phyloP scores from a whole-genome alignment of 2,888 invertebrate genomes.

The Lepidocyrtinus sp. region DNA sequence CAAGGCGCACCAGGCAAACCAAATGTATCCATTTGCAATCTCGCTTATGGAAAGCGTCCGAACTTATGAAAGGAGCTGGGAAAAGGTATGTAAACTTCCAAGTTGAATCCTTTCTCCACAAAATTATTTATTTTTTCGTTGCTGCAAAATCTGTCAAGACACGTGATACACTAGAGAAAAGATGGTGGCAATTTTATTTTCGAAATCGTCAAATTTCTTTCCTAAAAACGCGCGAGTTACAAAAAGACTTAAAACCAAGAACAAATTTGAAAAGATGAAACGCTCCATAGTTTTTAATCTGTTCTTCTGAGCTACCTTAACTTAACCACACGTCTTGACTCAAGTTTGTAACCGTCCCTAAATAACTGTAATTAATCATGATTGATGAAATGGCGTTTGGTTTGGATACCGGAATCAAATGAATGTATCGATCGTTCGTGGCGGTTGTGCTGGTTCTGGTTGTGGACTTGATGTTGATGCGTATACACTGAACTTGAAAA shows the following conservation, averaged over 20 bases:
- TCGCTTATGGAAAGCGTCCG: conserved; percentile 97
- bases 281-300: no score
- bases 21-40: conserved; percentile 98
- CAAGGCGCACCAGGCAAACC: conserved; percentile 98
- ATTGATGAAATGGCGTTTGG: no score
- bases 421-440: no score
- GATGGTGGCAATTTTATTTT: conserved; percentile 43
- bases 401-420: no score
- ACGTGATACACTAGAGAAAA: conserved; percentile 39
- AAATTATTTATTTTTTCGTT: conserved; percentile 57
- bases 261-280: not conserved
- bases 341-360: no score
- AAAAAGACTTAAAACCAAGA: not conserved
- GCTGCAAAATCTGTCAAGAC: conserved; percentile 53
- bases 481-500: not conserved
- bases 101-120: no score
- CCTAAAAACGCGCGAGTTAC: not conserved
- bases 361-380: no score
- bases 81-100: conserved; percentile 82
- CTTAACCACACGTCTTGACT: not conserved
- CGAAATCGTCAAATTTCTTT: not conserved
- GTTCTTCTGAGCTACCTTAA: no score
- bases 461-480: not conserved
- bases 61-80: conserved; percentile 96
- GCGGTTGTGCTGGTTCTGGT: not conserved